Evolutionary conservation across 2,888 invertebrate species (phyloP).

Genomic region (Dolichomitus sp.): DNA sequence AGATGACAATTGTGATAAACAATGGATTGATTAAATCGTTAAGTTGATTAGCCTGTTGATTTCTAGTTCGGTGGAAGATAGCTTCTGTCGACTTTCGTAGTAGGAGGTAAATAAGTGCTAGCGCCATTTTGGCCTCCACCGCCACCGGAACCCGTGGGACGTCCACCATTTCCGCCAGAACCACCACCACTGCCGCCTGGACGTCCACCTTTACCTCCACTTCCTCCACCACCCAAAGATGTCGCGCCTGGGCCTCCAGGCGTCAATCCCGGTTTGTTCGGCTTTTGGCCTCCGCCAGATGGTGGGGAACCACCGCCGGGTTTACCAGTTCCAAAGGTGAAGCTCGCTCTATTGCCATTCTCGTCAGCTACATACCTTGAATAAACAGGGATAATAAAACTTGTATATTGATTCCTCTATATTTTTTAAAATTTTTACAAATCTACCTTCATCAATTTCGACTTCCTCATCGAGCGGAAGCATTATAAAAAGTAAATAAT

Average conservation of each 20-base stretch:
- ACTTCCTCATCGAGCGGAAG: too few relatives aligned
- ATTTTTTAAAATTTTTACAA: too few relatives aligned
- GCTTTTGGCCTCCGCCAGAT: slow-evolving; percentile 27
- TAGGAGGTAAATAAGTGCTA: slow-evolving; percentile 76
- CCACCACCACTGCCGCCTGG: slow-evolving; percentile 49
- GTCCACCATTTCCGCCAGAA: slow-evolving; percentile 33
- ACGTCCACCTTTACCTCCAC: slow-evolving; percentile 56
- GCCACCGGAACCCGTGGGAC: not conserved
- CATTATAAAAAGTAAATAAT: too few relatives aligned
- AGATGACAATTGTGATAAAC: too few relatives aligned
- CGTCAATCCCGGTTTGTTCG: slow-evolving; percentile 52
- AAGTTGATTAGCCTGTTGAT: not conserved
- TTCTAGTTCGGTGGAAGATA: slow-evolving; percentile 70
- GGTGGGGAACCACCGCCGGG: slow-evolving; percentile 60
- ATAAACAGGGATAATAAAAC: slow-evolving; percentile 4
- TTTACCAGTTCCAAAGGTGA: slow-evolving; percentile 79
- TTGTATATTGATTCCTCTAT: too few relatives aligned
- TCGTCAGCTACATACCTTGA: slow-evolving; percentile 83
- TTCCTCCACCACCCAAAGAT: slow-evolving; percentile 57
- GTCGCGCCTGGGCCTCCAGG: slow-evolving; percentile 64
- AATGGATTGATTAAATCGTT: too few relatives aligned
- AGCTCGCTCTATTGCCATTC: slow-evolving; percentile 83
- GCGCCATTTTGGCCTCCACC: slow-evolving; percentile 22
- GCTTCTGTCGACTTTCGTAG: slow-evolving; percentile 74
- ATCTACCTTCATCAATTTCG: too few relatives aligned